Evolutionary conservation across 2,888 invertebrate genomes (phyloP).

Genomic region (Cremastinae sp.): DNA sequence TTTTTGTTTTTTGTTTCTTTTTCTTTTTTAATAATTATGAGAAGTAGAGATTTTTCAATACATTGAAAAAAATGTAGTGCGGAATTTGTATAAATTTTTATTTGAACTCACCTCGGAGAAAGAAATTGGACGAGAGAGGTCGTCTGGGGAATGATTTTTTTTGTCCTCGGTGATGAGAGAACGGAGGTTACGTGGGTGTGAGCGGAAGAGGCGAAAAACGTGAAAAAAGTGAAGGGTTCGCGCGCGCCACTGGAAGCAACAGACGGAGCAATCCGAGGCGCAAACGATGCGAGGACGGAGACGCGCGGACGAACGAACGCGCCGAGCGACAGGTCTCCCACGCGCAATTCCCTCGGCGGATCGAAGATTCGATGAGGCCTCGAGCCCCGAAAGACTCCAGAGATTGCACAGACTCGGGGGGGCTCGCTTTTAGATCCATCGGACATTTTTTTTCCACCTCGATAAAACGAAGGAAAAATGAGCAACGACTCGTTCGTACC

Average conservation of each 20-base stretch:
- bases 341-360: constrained; percentile 60
- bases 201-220: constrained; percentile 44
- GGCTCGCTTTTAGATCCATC: constrained; percentile 11
- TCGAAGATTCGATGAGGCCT: constrained; percentile 59
- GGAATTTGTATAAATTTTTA: no score
- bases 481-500: background rate
- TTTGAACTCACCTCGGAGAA: no score
- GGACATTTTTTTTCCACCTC: constrained; percentile 16
- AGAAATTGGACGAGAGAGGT: no score
- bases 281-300: constrained; percentile 51
- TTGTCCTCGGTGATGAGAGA: background rate
- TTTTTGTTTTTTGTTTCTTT: background rate
- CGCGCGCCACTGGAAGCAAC: constrained; percentile 55
- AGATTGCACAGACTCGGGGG: constrained; percentile 33
- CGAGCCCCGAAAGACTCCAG: constrained; percentile 38
- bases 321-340: constrained; percentile 65
- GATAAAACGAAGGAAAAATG: background rate
- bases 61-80: background rate
- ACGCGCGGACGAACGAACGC: constrained; percentile 43
- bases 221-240: constrained; percentile 38
- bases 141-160: background rate
- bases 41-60: no score
- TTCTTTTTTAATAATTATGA: background rate
- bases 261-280: constrained; percentile 53
- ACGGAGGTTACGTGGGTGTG: constrained; percentile 22